Base-by-base conservation (phyloP, 2,113 vertebrate genomes). In the Chloebia gouldiae region DNA sequence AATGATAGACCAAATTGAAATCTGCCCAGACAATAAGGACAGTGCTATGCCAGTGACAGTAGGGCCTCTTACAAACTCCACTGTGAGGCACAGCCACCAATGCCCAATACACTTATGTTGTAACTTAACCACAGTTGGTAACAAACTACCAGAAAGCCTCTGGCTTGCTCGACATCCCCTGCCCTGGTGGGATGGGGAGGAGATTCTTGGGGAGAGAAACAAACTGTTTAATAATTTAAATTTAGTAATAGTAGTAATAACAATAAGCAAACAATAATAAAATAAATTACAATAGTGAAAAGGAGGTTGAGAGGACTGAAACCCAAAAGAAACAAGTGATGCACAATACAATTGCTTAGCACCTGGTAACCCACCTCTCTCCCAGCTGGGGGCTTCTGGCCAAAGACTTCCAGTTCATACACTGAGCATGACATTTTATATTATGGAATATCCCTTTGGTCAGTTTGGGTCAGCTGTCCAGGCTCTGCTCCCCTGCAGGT, bases 91-190 rank as follows among this genome's bases (percentile, higher is more conserved):
- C 7, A 86, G 42, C n/a, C 68, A 77, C 23, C 63, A 70, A 42
- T 60, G 24, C 28, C 37, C 39, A 79, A 17, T 1, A 60, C 6
- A 53, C 16, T 40, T 13, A 7, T 1, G 9, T 1, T 39, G 16
- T n/a, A 12, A 68, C 68, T 60, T n/a, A 60, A 44, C 53, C 39
- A 39, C 51, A 39, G 68, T 18, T 59, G 59, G 22, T 12, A 80
- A 37, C 18, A 33, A 22, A 65, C 37, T 6, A 4, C 31, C 15
- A 15, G 23, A 15, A 18, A 42, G 44, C 13, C 1, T 1, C 45
- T 51, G 44, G 18, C 51, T 80, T 0, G 0, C 27, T 44, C 28
- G 23, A 30, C 3, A 0, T 39, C 20, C 23, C 28, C 39, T n/a
- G 28, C 30, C 39, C 20, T 81, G 45, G 13, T 25, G 45, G 28